These are phyloP conservation scores for Trachelus iudaicus DNA, from an alignment of 2,888 invertebrate species.

Conservation along the genomic window DNA sequence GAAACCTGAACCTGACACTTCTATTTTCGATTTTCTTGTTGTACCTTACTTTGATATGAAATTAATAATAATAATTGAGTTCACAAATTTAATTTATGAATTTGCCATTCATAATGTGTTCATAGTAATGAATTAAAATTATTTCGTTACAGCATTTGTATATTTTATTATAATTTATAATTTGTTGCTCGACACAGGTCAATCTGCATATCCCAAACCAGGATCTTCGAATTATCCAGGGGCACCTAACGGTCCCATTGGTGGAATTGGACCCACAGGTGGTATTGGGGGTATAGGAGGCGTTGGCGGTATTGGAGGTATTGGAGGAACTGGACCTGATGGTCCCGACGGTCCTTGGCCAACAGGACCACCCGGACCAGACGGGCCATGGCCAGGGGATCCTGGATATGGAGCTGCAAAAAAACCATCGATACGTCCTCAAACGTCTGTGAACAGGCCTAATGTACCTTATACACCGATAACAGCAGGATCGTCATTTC, in stretches of 20 bases:
- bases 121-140: no score
- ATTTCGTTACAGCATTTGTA: no score
- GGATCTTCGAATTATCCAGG: conserved; percentile 33
- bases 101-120: no score
- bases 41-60: no score
- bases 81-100: no score
- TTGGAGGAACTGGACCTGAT: conserved; percentile 46
- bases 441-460: background rate
- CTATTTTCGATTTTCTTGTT: no score
- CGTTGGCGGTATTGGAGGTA: conserved; percentile 46
- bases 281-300: conserved; percentile 40
- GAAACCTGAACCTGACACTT: no score
- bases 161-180: no score
- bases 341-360: conserved; percentile 52
- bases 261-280: conserved; percentile 36
- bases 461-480: conserved; percentile 21
- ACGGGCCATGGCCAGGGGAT: conserved; percentile 60
- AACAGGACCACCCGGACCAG: conserved; percentile 55
- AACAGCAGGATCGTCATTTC: conserved; percentile 16
- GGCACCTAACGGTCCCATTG: conserved; percentile 32
- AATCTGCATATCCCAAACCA: conserved; percentile 17
- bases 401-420: conserved; percentile 50
- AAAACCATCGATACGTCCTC: background rate
- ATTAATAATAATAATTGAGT: no score
- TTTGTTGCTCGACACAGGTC: background rate